phyloP scores from a whole-genome alignment of 1,140 invertebrate genomes.

The Chrysomallon squamiferum region DNA sequence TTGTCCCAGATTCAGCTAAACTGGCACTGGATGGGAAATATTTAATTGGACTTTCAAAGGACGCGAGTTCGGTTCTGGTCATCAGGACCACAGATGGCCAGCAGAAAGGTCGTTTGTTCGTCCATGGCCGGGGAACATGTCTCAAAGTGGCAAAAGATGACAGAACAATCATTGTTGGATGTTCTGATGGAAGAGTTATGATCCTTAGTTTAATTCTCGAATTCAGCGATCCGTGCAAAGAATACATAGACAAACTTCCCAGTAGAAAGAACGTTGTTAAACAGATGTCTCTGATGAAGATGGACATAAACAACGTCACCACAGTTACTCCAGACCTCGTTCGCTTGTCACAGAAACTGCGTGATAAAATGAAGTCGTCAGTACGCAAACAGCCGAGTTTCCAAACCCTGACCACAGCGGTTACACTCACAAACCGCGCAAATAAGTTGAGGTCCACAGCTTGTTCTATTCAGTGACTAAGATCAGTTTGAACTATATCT shows the following conservation, averaged over 20 bases:
- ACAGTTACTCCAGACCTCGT: conserved; percentile 32
- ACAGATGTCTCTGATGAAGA: conserved; percentile 4
- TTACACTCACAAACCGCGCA: conserved; percentile 4
- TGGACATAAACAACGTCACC: conserved; percentile 12
- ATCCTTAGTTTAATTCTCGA: conserved; percentile 48
- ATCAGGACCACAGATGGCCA: conserved; percentile 38
- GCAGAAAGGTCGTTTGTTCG: conserved; percentile 29
- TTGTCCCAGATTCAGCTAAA: conserved; percentile 12
- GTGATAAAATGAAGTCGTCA: conserved; percentile 15
- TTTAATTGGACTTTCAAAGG: conserved; percentile 34
- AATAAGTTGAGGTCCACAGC: conserved; percentile 13
- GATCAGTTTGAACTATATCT: no score
- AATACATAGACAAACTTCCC: conserved; percentile 44
- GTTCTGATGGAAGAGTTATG: conserved; percentile 51
- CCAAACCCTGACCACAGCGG: not conserved
- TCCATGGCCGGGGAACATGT: conserved; percentile 48
- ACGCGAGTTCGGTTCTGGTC: conserved; percentile 30
- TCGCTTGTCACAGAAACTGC: conserved; percentile 26
- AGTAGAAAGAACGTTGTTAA: conserved; percentile 21
- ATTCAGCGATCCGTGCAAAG: conserved; percentile 43
- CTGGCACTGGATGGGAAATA: conserved; percentile 46
- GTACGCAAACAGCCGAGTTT: conserved; percentile 26
- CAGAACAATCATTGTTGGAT: conserved; percentile 52
- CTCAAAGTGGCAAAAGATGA: conserved; percentile 52
- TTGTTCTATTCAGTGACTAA: conserved; percentile 26